Evolutionary conservation across 2,113 vertebrate genomes (phyloP), one percentile per base, ranked within the genome.

Genomic region (Entelurus aequoreus): DNA sequence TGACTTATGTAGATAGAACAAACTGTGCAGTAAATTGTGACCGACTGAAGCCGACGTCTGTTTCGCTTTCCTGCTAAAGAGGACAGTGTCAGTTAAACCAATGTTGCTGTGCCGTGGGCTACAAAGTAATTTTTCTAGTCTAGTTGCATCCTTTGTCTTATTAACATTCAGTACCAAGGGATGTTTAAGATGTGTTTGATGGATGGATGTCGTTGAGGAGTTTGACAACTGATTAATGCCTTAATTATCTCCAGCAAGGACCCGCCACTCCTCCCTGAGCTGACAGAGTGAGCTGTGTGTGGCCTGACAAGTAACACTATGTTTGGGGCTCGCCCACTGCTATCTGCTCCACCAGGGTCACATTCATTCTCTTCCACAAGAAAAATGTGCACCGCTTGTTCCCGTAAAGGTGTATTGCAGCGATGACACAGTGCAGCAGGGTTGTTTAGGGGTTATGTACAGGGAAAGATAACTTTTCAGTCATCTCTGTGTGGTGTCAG

Each of bases 151-250:
- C 78, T 62, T 62, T 74, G 75, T 72, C 76, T 81, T 80, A 88
- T 87, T 87, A 81, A 83, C 48, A 62, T 88, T 90, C 87, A 75
- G 89, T 82, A 71, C n/a, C 54, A 66, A 19, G 82, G 84, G 78
- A 86, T 82, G 67, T 84, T 63, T 57, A 79, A 86, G 75, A 74
- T 84, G 84, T 68, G 62, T 77, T 70, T 88, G 82, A 84, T 86
- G 77, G 86, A 87, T 88, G 87, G 86, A 90, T 83, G 87, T 91
- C 79, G 79, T 82, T 90, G 81, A 86, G 84, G 80, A 72, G 59
- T 88, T 83, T 88, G 89, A 92, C 90, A 92, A 74, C 72, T 88
- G 82, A 88, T 91, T 90, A 89, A 91, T 92, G 86, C 85, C 81
- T 91, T 92, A 91, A 94, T 93, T 93, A 91, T 78, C 74, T 87